Evolutionary conservation across 2,888 invertebrate species (phyloP).

Genomic region (Xanthorhoe spadicearia): DNA sequence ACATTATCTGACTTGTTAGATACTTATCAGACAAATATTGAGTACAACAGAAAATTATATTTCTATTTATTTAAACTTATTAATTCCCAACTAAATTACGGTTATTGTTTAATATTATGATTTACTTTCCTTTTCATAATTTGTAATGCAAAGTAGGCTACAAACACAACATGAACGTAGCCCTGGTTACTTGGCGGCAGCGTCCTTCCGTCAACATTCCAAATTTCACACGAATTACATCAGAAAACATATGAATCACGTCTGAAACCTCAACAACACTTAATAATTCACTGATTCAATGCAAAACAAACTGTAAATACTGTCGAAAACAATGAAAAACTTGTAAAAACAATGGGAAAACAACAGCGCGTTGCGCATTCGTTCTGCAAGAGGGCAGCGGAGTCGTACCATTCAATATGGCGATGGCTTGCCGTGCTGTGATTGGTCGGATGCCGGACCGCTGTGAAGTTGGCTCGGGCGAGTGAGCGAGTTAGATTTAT

Average conservation of each 20-base stretch:
- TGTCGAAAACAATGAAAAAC: slow-evolving; percentile 65
- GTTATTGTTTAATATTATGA: neutral
- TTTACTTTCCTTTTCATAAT: neutral
- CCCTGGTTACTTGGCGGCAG: slow-evolving; percentile 57
- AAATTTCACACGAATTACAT: slow-evolving; percentile 53
- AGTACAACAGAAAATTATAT: neutral
- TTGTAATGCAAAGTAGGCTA: neutral
- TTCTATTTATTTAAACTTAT: neutral
- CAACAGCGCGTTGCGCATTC: slow-evolving; percentile 65
- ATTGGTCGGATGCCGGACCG: slow-evolving; percentile 68
- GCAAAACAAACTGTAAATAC: slow-evolving; percentile 51
- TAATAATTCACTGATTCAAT: slow-evolving; percentile 60
- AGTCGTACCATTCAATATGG: slow-evolving; percentile 78
- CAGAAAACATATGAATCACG: slow-evolving; percentile 46
- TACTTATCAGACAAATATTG: neutral
- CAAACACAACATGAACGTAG: slow-evolving; percentile 66
- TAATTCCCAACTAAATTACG: neutral
- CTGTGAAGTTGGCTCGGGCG: slow-evolving; percentile 73
- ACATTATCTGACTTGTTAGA: neutral
- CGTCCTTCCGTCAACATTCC: slow-evolving; percentile 60
- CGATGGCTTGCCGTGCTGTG: slow-evolving; percentile 66
- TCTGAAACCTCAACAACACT: slow-evolving; percentile 51
- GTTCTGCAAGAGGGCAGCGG: slow-evolving; percentile 72
- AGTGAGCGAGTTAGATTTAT: slow-evolving; percentile 80
- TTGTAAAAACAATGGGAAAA: slow-evolving; percentile 73